A percentile compares a stretch with the other conserved stretches of the same genome.
These are phyloP conservation scores for Helarctos malayanus DNA, from an alignment of 2,797 vertebrate genomes.

Conservation along the genomic window DNA sequence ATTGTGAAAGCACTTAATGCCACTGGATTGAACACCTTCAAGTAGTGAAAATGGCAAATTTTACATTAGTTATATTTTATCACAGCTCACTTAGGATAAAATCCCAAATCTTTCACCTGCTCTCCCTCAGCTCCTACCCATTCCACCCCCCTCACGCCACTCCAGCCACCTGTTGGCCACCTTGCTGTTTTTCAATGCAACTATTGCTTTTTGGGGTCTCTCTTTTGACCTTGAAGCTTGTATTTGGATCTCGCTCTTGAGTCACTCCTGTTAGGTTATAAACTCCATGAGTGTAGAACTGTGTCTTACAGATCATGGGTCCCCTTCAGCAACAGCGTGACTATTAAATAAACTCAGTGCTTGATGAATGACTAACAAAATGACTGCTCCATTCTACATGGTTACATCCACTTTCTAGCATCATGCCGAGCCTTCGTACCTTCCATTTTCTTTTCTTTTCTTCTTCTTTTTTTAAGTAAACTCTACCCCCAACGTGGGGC, in stretches of 20 bases:
- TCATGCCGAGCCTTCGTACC: not conserved
- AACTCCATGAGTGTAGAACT: not conserved
- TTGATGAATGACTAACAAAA: not conserved
- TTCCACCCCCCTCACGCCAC: not conserved
- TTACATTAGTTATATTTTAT: not conserved
- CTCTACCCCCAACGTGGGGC: not conserved
- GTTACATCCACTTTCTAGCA: not conserved
- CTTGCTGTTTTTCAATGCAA: not conserved
- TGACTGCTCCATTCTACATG: too few species aligned
- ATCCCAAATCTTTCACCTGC: not conserved
- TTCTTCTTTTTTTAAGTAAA: not conserved
- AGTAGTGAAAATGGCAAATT: not conserved
- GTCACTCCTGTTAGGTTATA: not conserved
- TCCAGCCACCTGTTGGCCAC: not conserved
- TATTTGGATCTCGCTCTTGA: not conserved
- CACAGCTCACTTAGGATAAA: not conserved
- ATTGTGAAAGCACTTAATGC: not conserved
- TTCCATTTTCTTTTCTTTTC: not conserved
- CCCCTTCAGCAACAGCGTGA: not conserved
- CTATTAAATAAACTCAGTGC: not conserved
- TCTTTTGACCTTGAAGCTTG: not conserved
- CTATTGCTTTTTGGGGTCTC: not conserved
- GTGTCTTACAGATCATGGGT: too few species aligned
- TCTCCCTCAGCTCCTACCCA: not conserved
- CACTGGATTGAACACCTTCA: not conserved